Evolutionary conservation across 2,888 invertebrate species (phyloP).

Genomic region (Phymatocera aterrima): DNA sequence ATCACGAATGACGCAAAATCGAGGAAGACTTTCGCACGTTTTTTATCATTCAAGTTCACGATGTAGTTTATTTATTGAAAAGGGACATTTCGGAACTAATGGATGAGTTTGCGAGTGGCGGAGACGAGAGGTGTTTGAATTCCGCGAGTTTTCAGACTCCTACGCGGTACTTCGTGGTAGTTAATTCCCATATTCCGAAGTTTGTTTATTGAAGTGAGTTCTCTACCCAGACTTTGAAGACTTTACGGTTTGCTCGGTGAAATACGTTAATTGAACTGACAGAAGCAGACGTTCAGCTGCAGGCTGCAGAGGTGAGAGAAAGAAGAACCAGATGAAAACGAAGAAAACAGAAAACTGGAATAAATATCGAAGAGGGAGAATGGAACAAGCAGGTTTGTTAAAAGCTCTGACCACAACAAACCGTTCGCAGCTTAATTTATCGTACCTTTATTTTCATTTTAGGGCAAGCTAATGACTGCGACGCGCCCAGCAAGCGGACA

Average conservation of each 20-base stretch:
- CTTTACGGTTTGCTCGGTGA: not conserved
- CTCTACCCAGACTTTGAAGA: not conserved
- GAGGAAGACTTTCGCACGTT: not conserved
- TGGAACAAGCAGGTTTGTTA: not conserved
- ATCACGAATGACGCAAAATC: not conserved
- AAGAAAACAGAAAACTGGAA: not conserved
- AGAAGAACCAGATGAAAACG: not conserved
- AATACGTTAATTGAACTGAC: slow-evolving; percentile 35
- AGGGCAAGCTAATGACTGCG: slow-evolving; percentile 42
- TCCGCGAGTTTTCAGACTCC: too few relatives aligned
- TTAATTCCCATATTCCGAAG: not conserved
- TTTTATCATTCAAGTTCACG: not conserved
- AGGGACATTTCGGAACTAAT: not conserved
- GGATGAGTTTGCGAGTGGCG: too few relatives aligned
- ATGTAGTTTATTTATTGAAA: not conserved
- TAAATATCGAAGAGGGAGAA: not conserved
- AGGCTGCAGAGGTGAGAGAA: not conserved
- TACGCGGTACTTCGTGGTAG: not conserved
- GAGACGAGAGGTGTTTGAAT: too few relatives aligned
- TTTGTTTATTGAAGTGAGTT: not conserved
- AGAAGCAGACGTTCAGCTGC: not conserved
- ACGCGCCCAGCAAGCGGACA: slow-evolving; percentile 28
- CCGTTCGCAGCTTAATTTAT: slow-evolving; percentile 39
- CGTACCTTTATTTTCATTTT: slow-evolving; percentile 37
- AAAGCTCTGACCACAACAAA: slow-evolving; percentile 29